These are phyloP conservation scores for Cepphus grylle DNA, from an alignment of 2,113 vertebrate species.

Conservation along the genomic window DNA sequence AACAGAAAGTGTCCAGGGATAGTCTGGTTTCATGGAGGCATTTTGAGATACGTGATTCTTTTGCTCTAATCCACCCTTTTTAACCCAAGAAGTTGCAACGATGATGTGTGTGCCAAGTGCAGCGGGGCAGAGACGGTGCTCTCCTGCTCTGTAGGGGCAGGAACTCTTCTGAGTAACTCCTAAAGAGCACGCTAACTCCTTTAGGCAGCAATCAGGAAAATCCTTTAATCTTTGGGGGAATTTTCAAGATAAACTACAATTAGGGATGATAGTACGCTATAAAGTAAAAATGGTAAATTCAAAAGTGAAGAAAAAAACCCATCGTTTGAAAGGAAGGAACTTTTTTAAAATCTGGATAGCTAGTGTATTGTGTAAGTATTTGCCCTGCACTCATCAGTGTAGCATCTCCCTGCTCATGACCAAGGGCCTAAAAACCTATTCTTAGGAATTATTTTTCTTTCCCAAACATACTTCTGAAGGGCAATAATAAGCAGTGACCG, in stretches of 20 bases:
- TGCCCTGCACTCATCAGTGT: too few relatives aligned
- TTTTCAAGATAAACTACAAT: not conserved
- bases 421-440: not conserved
- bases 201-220: not conserved
- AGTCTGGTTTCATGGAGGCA: not conserved
- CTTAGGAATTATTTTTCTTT: not conserved
- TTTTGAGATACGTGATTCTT: not conserved
- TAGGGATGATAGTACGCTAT: not conserved
- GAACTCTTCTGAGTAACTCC: not conserved
- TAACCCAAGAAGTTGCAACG: not conserved
- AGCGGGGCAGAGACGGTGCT: fast-evolving
- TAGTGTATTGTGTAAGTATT: not conserved
- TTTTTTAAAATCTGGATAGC: not conserved
- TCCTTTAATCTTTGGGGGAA: not conserved
- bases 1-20: not conserved
- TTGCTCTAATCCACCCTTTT: not conserved
- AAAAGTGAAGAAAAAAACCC: not conserved
- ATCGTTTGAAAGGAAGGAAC: not conserved
- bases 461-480: not conserved
- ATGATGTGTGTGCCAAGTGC: not conserved
- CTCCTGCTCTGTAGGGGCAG: not conserved
- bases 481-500: not conserved
- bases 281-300: not conserved
- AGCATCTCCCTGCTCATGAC: not conserved
- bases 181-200: not conserved